Evolutionary conservation across 2,888 invertebrate species (phyloP), one percentile per base, ranked within the genome.

Genomic region (Dryomyza anilis): DNA sequence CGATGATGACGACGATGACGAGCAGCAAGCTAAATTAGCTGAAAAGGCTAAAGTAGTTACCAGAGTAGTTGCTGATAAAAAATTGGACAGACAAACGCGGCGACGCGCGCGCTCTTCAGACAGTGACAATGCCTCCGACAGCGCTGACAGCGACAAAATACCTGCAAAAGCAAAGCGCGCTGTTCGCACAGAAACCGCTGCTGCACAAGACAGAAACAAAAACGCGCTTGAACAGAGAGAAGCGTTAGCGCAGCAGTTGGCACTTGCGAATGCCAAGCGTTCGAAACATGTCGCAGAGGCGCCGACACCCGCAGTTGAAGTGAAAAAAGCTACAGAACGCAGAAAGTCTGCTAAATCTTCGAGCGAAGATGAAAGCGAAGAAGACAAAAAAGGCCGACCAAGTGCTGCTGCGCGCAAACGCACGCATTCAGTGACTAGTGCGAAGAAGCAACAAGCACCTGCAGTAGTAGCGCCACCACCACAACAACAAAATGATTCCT

Each of bases 91-190:
- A 61, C 30, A 46, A 21, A 57, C 66, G 4, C 67, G 64, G 2
- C 69, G 67, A 46, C n/a, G 62, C 5, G 63, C 53, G 23, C 67
- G 63, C 16, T 36, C 56, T 5, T 48, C 65, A 21, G 57, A 45
- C 39, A 67, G 60, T 60, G 65, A 64, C 27, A 43, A 55, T 62
- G 45, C 48, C 5, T 43, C 53, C 14, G 67, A 67, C 3, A 23
- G 87, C 87, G 23, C 88, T 88, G 73, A 85, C 80, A 64, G 10
- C 33, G 39, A 39, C 21, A 57, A 58, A 55, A 27, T 80, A 62
- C 81, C 82, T 63, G 83, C 79, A 68, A 82, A 81, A 58, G 79
- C 43, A 8, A 58, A 50, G 73, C 46, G 78, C 78, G 23, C 79
- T 77, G 65, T 60, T 56, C 46, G 67, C 73, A 64, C 70, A 78